Evolutionary conservation across 2,888 invertebrate species (phyloP).

Genomic region (Microplitis deprimator): DNA sequence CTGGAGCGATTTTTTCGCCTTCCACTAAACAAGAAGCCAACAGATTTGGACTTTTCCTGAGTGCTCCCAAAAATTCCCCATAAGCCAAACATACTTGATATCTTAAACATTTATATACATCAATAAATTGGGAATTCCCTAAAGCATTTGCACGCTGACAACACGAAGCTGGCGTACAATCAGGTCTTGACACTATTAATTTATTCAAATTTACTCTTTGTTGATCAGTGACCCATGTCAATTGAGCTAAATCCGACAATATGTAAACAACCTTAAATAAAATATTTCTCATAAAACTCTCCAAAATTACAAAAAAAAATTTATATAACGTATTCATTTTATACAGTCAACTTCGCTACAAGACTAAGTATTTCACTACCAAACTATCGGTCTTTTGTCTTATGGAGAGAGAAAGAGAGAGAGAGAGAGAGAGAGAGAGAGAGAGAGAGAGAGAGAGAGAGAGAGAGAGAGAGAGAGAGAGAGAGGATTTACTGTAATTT

Average conservation of each 20-base stretch:
- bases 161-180: slow-evolving; percentile 83
- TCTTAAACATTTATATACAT: slow-evolving; percentile 87
- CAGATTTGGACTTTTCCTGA: slow-evolving; percentile 80
- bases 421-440: too few relatives aligned
- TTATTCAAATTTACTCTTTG: slow-evolving; percentile 87
- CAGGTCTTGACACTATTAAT: slow-evolving; percentile 82
- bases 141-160: slow-evolving; percentile 80
- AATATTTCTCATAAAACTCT: not conserved
- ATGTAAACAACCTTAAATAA: slow-evolving; percentile 72
- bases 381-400: too few relatives aligned
- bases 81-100: slow-evolving; percentile 83
- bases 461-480: too few relatives aligned
- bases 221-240: slow-evolving; percentile 90
- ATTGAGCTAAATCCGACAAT: slow-evolving; percentile 77
- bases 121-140: slow-evolving; percentile 80
- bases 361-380: too few relatives aligned
- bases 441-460: too few relatives aligned
- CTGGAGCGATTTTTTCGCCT: slow-evolving; percentile 76
- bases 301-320: not conserved
- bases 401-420: too few relatives aligned
- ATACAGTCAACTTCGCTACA: too few relatives aligned
- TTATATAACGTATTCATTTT: not conserved
- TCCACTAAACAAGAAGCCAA: slow-evolving; percentile 80
- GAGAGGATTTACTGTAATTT: too few relatives aligned
- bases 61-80: slow-evolving; percentile 79